A percentile compares a stretch with the other conserved stretches of the same genome.
These are phyloP conservation scores for Pecten maximus DNA, from an alignment of 2,888 invertebrate genomes.

Conservation along the genomic window DNA sequence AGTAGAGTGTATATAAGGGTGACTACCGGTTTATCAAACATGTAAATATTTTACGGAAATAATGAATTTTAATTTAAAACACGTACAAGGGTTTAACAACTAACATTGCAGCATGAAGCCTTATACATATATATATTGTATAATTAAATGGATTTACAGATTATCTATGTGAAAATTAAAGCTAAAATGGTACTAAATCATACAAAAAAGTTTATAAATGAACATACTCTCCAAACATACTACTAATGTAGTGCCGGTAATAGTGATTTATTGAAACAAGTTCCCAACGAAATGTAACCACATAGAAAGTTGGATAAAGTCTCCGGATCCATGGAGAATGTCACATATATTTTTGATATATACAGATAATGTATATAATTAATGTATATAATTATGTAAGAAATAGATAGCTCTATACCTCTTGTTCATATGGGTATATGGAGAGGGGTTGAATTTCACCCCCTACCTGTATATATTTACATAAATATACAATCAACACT, in stretches of 20 bases:
- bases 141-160: background rate
- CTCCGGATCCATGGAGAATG: background rate
- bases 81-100: background rate
- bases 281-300: background rate
- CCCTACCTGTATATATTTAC: slow-evolving; percentile 16
- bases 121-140: slow-evolving; percentile 5
- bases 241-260: background rate
- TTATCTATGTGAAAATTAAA: background rate
- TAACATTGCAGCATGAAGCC: background rate
- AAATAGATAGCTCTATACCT: background rate
- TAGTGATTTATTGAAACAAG: background rate
- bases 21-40: slow-evolving; percentile 7
- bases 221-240: background rate
- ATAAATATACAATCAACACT: background rate
- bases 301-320: too few species aligned
- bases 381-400: background rate
- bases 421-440: background rate
- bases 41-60: slow-evolving; percentile 9
- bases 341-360: background rate
- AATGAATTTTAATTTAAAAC: background rate
- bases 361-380: background rate
- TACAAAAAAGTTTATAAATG: background rate
- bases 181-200: background rate
- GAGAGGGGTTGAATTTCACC: background rate
- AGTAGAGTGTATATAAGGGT: background rate